phyloP scores from a whole-genome alignment of 2,113 vertebrate species.

The Shinisaurus crocodilurus region DNA sequence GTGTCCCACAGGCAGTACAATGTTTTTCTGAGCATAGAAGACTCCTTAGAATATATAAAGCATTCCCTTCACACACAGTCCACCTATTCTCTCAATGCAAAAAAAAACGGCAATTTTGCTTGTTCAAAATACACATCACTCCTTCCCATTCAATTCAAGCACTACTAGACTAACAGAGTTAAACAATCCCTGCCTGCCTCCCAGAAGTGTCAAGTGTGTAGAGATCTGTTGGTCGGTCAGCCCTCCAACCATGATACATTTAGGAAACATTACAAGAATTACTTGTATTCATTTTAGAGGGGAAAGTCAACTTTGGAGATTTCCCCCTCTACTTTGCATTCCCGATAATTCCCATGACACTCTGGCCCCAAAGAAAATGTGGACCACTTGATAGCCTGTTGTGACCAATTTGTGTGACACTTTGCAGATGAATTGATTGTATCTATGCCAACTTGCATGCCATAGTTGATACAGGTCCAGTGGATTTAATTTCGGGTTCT shows the following conservation, averaged over 20 bases:
- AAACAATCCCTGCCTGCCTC: slow-evolving; percentile 20
- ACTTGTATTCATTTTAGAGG: neutral
- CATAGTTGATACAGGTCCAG: no score
- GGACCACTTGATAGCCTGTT: no score
- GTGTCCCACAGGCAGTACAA: neutral
- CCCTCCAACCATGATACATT: slow-evolving; percentile 29
- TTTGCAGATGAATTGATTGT: no score
- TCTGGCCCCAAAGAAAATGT: no score
- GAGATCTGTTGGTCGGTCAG: neutral
- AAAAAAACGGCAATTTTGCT: neutral
- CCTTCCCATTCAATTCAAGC: slow-evolving; percentile 28
- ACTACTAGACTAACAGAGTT: slow-evolving; percentile 24
- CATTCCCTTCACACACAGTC: neutral
- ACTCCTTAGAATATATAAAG: neutral
- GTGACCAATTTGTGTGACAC: no score
- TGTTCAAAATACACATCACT: slow-evolving; percentile 65
- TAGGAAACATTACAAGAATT: slow-evolving; percentile 1
- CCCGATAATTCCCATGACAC: no score
- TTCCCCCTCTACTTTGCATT: neutral
- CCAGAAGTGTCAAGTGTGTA: slow-evolving; percentile 32
- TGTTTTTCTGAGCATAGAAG: neutral
- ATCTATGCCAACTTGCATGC: no score
- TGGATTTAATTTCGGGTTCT: no score
- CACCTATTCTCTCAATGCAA: neutral
- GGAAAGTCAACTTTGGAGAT: neutral